Percentiles rank a stretch among this genome's conserved stretches.
Conservation (phyloP, 2,113 vertebrate genomes). For the Nerophis ophidion region DNA sequence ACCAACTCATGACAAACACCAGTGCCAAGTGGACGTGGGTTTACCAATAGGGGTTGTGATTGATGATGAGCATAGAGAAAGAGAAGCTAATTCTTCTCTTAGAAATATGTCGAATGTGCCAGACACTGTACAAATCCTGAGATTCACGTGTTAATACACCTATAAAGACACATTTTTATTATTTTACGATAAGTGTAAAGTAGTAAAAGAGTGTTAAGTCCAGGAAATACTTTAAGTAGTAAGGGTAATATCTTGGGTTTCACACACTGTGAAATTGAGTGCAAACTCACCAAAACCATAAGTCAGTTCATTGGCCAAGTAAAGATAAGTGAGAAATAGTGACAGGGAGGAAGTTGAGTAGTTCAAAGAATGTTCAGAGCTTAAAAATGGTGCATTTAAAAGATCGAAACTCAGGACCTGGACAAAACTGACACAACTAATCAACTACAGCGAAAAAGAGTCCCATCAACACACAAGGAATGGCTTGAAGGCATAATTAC, state of each 20-base stretch:
- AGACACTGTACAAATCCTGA: constrained; percentile 80
- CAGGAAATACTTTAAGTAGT: no score
- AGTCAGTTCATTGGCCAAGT: constrained; percentile 13
- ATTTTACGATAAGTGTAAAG: no score
- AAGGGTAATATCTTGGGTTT: no score
- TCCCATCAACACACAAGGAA: constrained; percentile 65
- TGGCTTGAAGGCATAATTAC: constrained; percentile 88
- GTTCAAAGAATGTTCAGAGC: constrained; percentile 26
- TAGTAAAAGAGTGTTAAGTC: no score
- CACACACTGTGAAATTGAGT: no score
- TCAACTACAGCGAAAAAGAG: constrained; percentile 31
- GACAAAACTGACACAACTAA: constrained; percentile 78
- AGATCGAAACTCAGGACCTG: constrained; percentile 70
- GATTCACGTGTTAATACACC: background rate
- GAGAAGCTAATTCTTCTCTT: constrained; percentile 45
- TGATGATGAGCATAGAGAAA: constrained; percentile 12
- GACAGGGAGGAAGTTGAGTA: constrained; percentile 14
- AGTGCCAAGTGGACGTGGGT: constrained; percentile 49
- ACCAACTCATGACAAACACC: constrained; percentile 26
- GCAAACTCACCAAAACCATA: no score
- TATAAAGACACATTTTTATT: constrained; percentile 1
- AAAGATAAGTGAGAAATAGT: constrained; percentile 4
- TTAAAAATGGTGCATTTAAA: constrained; percentile 21
- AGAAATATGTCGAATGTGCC: constrained; percentile 69
- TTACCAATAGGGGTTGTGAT: constrained; percentile 13